Evolutionary conservation across 2,113 vertebrate genomes (phyloP), one percentile per base, ranked within the genome.

Genomic region (Dipodomys ordii): DNA sequence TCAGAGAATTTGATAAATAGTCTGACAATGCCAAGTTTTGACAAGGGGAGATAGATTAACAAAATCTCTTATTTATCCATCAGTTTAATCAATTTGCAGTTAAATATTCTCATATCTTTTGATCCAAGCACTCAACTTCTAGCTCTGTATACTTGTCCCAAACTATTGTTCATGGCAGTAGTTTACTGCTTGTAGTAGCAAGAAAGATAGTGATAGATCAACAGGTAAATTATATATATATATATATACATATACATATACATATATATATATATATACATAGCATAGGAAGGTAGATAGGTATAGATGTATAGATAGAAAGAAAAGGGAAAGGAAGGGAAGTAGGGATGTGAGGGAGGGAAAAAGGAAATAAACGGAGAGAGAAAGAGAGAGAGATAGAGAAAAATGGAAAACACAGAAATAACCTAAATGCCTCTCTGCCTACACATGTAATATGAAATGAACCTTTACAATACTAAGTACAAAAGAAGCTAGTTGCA

Each of bases 161-260:
- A 62, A 62, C 15, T 62, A 83, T 78, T 79, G 74, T 91, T 89
- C n/a, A 64, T 32, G 85, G 32, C 15, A 73, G 49, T 23, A 57
- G 25, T 73, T 79, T 94, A 73, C 25, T 86, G 23, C 88, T 88
- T 88, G 6, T 91, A 86, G 44, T 32, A 94, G 60, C 60, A 62
- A 62, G 20, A 62, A 62, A 62, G 64, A 67, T 32, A 44, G 30
- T 60, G 49, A 49, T 49, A 84, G 46, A 78, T 76, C 49, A 49
- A 49, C 49, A 67, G 23, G 25, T 39, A 39, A 6, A 39, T 39
- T 39, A 6, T 39, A 39, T 39, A 39, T 39, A 39, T 39, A 39
- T 39, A 39, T 39, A 39, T 39, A 39, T n/a, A n/a, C n/a, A n/a
- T n/a, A n/a, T n/a, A n/a, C n/a, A n/a, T 39, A 6, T 39, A 39